These are phyloP conservation scores for Tholera decimalis DNA, from an alignment of 2,888 invertebrate genomes.

Conservation along the genomic window DNA sequence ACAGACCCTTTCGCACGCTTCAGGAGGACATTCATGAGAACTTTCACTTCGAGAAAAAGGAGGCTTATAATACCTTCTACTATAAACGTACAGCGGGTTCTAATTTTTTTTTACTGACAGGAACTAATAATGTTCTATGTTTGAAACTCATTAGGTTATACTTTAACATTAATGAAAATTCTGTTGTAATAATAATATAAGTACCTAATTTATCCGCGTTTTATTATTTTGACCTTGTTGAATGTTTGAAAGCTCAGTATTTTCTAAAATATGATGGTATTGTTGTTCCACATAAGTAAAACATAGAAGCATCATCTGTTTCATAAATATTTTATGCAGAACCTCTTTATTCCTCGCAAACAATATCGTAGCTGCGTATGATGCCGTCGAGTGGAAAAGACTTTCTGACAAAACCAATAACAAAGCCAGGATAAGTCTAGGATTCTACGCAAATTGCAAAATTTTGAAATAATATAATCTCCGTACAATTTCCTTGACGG, in stretches of 20 bases:
- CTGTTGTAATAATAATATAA: too few relatives aligned
- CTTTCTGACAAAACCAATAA: conserved; percentile 31
- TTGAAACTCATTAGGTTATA: conserved; percentile 1
- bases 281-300: too few relatives aligned
- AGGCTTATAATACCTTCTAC: too few relatives aligned
- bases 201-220: too few relatives aligned
- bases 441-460: conserved; percentile 5
- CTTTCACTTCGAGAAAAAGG: too few relatives aligned
- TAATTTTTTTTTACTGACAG: neutral
- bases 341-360: conserved; percentile 28
- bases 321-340: conserved; percentile 12
- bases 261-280: too few relatives aligned
- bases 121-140: neutral
- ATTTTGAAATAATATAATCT: neutral
- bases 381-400: conserved; percentile 20
- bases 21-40: too few relatives aligned
- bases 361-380: conserved; percentile 31
- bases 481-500: neutral
- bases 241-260: neutral
- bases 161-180: too few relatives aligned
- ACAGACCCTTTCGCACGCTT: too few relatives aligned
- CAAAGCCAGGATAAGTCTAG: conserved; percentile 9
- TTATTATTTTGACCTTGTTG: neutral
- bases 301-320: too few relatives aligned
- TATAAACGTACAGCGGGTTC: neutral